Conservation (phyloP, 2,888 invertebrate genomes). For the Ormyrus pomaceus region DNA sequence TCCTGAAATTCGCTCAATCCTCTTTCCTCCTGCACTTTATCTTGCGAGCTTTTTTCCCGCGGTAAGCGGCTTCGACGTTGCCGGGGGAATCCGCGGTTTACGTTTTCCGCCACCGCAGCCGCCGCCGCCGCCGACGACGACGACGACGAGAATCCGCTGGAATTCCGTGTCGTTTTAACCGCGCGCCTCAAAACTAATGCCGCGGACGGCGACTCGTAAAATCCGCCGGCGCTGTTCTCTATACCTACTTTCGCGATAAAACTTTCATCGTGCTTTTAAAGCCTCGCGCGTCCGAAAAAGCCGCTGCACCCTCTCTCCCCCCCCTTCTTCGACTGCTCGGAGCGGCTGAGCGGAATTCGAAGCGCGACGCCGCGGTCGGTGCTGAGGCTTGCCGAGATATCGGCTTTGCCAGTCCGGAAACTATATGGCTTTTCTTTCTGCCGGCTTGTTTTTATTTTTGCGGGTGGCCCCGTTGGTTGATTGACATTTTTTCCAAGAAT, state of each 20-base stretch:
- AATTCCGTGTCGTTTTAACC: constrained; percentile 42
- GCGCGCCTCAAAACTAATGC: constrained; percentile 22
- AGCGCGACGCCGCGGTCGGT: too few species aligned
- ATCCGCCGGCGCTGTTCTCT: constrained; percentile 8
- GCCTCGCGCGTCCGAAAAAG: constrained; percentile 40
- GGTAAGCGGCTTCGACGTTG: constrained; percentile 29
- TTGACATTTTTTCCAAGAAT: too few species aligned
- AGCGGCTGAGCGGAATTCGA: background rate
- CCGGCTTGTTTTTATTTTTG: too few species aligned
- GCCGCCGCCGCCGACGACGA: background rate
- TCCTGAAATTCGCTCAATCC: constrained; percentile 19
- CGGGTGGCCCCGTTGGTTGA: too few species aligned
- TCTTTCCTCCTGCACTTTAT: constrained; percentile 1
- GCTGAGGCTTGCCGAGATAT: too few species aligned
- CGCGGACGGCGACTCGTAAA: constrained; percentile 28
- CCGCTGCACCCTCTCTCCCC: background rate
- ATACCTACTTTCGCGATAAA: constrained; percentile 60
- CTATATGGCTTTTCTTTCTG: too few species aligned
- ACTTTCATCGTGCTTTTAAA: constrained; percentile 64
- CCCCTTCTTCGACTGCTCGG: background rate
- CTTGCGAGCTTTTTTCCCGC: constrained; percentile 13
- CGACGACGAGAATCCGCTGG: background rate
- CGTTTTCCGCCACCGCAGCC: constrained; percentile 11
- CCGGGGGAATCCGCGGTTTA: constrained; percentile 36
- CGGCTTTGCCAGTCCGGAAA: too few species aligned